A percentile compares a stretch with the other conserved stretches of the same genome.
Conservation (phyloP, 2,113 vertebrate genomes). For the Phrynosoma blainvillii region DNA sequence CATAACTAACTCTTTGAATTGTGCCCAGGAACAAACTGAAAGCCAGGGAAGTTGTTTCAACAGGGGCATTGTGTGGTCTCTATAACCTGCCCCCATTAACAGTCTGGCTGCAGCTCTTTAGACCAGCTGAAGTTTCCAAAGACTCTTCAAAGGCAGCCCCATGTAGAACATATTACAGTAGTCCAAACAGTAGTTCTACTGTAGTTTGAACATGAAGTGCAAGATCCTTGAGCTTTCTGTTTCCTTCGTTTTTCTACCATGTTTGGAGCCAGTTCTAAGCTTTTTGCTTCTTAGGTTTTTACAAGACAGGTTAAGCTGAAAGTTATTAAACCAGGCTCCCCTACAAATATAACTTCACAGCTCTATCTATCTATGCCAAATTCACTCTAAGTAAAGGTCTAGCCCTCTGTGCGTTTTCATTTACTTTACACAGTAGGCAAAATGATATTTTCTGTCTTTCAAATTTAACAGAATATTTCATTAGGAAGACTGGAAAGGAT, state of each 20-base stretch:
- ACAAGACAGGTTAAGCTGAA: neutral
- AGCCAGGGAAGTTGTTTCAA: no score
- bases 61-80: no score
- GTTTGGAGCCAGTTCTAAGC: neutral
- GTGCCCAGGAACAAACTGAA: no score
- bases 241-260: neutral
- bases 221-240: neutral
- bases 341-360: neutral
- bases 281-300: neutral
- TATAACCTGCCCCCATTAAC: no score
- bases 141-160: no score
- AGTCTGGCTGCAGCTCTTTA: no score
- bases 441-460: slow-evolving; percentile 33
- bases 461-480: slow-evolving; percentile 16
- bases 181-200: no score
- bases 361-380: slow-evolving; percentile 21
- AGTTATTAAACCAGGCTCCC: slow-evolving; percentile 4
- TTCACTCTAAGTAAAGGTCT: slow-evolving; percentile 25
- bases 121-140: no score
- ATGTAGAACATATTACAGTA: no score
- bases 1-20: no score
- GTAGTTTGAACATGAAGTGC: neutral
- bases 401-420: slow-evolving; percentile 32
- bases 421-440: slow-evolving; percentile 21
- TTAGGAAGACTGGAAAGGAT: neutral